Evolutionary conservation across 1,140 invertebrate species (phyloP).

Genomic region (Odontomachus brunneus): DNA sequence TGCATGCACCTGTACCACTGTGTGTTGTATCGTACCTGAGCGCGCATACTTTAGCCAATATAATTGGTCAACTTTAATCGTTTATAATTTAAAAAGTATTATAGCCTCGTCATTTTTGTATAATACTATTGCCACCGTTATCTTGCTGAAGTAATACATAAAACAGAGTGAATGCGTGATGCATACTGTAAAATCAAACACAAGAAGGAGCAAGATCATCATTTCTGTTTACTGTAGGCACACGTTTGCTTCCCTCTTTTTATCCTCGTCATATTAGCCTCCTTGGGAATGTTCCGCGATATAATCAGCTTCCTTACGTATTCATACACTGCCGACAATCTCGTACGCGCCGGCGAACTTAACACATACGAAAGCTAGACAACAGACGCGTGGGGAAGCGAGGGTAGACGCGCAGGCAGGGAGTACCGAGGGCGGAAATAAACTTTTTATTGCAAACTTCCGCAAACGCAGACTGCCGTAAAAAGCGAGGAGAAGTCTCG

Average conservation of each 20-base stretch:
- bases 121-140: not conserved
- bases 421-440: constrained; percentile 1
- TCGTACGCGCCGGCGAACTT: not conserved
- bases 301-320: not conserved
- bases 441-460: constrained; percentile 22
- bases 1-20: too few relatives aligned
- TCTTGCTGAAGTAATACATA: not conserved
- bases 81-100: too few relatives aligned
- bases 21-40: too few relatives aligned
- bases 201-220: not conserved
- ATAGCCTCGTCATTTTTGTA: too few relatives aligned
- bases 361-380: constrained; percentile 10
- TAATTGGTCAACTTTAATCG: too few relatives aligned
- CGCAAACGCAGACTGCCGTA: constrained; percentile 9
- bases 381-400: not conserved
- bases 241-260: not conserved
- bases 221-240: not conserved
- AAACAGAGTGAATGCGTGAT: not conserved
- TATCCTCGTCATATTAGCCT: not conserved
- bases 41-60: too few relatives aligned
- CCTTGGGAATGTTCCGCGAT: not conserved
- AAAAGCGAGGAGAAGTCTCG: constrained; percentile 5
- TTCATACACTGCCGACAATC: not conserved
- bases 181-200: not conserved
- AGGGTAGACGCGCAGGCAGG: not conserved